phyloP scores from a whole-genome alignment of 2,888 invertebrate genomes.

The Stomorhina lunata region DNA sequence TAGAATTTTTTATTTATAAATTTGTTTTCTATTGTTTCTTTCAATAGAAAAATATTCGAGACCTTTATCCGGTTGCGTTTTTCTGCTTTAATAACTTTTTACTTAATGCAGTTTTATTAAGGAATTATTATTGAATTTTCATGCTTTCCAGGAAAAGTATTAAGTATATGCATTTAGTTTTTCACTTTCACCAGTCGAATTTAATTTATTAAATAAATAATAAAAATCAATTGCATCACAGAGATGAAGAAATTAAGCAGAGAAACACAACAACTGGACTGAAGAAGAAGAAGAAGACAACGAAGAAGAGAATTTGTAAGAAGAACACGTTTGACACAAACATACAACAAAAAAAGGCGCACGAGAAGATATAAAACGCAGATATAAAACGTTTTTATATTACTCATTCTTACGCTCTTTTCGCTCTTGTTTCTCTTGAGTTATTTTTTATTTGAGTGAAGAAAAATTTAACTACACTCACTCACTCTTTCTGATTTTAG shows the following conservation, averaged over 20 bases:
- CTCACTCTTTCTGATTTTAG: too few species aligned
- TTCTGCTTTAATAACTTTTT: background rate
- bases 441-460: too few species aligned
- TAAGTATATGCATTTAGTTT: background rate
- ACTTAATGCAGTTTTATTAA: background rate
- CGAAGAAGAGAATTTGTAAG: background rate
- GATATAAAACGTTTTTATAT: too few species aligned
- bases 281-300: too few species aligned
- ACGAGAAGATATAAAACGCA: too few species aligned
- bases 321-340: conserved; percentile 40
- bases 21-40: background rate
- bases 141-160: background rate
- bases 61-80: background rate
- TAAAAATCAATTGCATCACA: conserved; percentile 67
- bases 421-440: too few species aligned
- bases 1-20: conserved; percentile 11
- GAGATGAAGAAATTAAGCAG: background rate
- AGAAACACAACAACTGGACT: conserved; percentile 54
- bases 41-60: background rate
- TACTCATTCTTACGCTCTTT: too few species aligned
- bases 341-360: background rate
- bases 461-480: too few species aligned
- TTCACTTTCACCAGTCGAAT: conserved; percentile 60
- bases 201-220: conserved; percentile 50
- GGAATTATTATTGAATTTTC: background rate